Evolutionary conservation across 2,888 invertebrate genomes (phyloP), one percentile per base, ranked within the genome.

Genomic region (Belgica antarctica): DNA sequence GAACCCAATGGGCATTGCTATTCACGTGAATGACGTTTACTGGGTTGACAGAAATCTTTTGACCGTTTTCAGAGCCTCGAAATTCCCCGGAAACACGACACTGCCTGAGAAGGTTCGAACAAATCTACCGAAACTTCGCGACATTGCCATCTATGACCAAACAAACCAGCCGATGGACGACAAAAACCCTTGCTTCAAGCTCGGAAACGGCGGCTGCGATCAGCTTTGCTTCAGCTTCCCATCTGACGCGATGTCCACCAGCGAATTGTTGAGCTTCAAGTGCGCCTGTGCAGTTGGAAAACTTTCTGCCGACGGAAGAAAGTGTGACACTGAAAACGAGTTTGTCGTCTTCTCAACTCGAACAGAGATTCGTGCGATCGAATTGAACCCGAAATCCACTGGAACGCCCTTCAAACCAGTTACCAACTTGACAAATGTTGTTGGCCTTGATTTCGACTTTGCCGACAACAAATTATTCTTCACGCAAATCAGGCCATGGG

Each of bases 221-320:
- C 98, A 99, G 76, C 83, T 99, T 0, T 99, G 99, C 78, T 98
- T 98, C 80, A 92, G 96, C 52, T 89, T 89, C 76, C 95, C 96
- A 0, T 85, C 84, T 0, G 89, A 89, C 8, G 76, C 82, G 0
- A 78, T 80, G n/a, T 81, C 82, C 34, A 74, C 77, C 0, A 76
- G 77, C 24, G 73, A 71, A 28, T 81, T 81, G 1, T 77, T 82
- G 25, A 83, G 82, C 63, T 88, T 86, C 73, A 86, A 83, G 34
- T 99, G 98, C 77, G 93, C 91, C n/a, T 99, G 98, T 77, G 91
- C 97, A 0, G 89, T 90, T 0, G 98, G 98, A 0, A 86, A 87
- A 73, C 80, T 96, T 8, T 82, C 85, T 0, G 76, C 81, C 0
- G 85, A 84, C 71, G 83, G 84, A 0, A 88, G 87, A 73, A 88